Base-by-base conservation (phyloP, 1,140 invertebrate species). In the Yoshiicerus persimilis region DNA sequence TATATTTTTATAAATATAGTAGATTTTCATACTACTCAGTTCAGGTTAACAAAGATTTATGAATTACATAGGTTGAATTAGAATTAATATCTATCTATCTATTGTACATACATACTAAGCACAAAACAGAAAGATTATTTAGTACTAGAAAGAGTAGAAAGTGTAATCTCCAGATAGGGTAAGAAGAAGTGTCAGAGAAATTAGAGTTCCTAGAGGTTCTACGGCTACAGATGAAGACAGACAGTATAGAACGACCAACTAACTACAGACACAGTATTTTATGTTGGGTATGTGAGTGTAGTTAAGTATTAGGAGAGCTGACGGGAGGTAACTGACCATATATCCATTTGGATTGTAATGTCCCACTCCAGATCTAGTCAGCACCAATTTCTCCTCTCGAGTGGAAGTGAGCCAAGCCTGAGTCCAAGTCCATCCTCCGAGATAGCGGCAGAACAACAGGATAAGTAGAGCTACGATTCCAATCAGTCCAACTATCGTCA, bases 271-370 rank as follows among this genome's bases (percentile, higher is more conserved):
- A n/a, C 13, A 39, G 38, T 56, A 56, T n/a, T 6, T 56, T n/a
- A 16, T 20, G 47, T n/a, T 56, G 47, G 16, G 47, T 56, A 56
- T 56, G 47, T 4, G 20, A 56, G 47, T 56, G 47, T 56, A 41
- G 9, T 9, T 9, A 41, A 41, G 39, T 41, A 56, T 56, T 56
- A 56, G 47, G 47, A 56, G 47, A n/a, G 13, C 25, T 27, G 64
- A 70, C 64, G 27, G 64, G 4, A 62, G 56, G 16, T 25, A 87
- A 92, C 93, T 93, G 90, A 95, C 95, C 93, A 95, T 93, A 91
- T 94, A 95, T 88, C 94, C 94, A 91, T 95, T 95, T 38, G 94
- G 94, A 90, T 94, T 94, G 90, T 92, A 95, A 90, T 93, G 94
- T 90, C 93, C 94, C 91, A 80, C 41, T 77, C 84, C 84, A 6